A percentile compares a stretch with the other conserved stretches of the same genome.
These are phyloP conservation scores for Abrostola tripartita DNA, from an alignment of 2,888 invertebrate species.

Conservation along the genomic window DNA sequence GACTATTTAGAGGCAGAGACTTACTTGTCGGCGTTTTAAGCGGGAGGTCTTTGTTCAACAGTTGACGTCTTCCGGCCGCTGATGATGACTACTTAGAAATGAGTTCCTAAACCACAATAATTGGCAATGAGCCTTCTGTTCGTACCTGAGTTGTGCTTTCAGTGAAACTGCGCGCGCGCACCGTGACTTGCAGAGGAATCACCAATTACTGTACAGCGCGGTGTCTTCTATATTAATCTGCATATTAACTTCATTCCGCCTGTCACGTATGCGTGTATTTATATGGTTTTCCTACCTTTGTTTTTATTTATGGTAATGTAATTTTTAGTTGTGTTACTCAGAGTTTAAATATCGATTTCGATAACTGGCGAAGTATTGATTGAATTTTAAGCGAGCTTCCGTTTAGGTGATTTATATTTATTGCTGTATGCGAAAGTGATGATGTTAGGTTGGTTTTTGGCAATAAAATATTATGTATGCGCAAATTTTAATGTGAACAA, in stretches of 20 bases:
- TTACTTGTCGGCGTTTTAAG: too few relatives aligned
- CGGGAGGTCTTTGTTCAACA: too few relatives aligned
- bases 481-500: too few relatives aligned
- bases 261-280: conserved; percentile 57
- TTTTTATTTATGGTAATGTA: conserved; percentile 57
- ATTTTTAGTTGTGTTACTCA: conserved; percentile 43
- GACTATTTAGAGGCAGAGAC: too few relatives aligned
- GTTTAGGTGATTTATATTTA: conserved; percentile 43
- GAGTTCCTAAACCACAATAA: neutral
- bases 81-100: too few relatives aligned
- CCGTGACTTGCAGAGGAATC: conserved; percentile 81
- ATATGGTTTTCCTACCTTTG: conserved; percentile 63
- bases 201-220: conserved; percentile 66
- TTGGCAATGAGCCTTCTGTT: conserved; percentile 28
- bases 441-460: conserved; percentile 1
- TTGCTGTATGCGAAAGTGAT: conserved; percentile 12
- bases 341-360: conserved; percentile 60
- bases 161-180: conserved; percentile 72
- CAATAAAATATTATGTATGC: neutral
- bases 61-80: too few relatives aligned
- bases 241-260: conserved; percentile 71
- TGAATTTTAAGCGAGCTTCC: conserved; percentile 49
- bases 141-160: conserved; percentile 8
- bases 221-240: conserved; percentile 73
- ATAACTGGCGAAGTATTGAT: conserved; percentile 42